Evolutionary conservation across 2,797 vertebrate genomes (phyloP), one percentile per base, ranked within the genome.

Genomic region (Xenopus petersii): DNA sequence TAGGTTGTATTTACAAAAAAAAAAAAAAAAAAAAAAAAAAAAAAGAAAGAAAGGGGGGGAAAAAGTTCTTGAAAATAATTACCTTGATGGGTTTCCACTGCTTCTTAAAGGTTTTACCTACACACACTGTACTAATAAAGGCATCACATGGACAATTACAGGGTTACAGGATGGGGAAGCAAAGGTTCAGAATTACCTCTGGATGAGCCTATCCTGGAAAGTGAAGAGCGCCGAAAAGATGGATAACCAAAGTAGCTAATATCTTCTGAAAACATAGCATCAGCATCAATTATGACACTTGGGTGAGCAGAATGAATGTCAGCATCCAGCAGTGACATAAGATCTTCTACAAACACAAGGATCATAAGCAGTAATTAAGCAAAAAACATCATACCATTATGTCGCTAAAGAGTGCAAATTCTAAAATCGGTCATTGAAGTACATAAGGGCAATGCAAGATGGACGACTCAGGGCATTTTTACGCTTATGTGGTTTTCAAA

Each of bases 211-310:
- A 99, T 94, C 83, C 98, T 96, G 84, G 97, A 98, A 86, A 99
- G 92, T 61, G 98, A 99, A 68, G 98, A 99, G 79, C 98, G 97
- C 77, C 98, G 93, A 87, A 99, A 99, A 82, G 98, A 99, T 80
- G 98, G 97, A 88, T 99, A 99, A 87, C 98, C 98, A 87, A 99
- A 99, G 91, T 99, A 99, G 88, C 97, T 99, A 89, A 99, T 99
- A 89, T 99, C 98, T 92, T 99, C 97, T 69, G 98, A 99, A 92
- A 99, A 99, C 98, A 99, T 99, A 90, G 98, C 97, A 81, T 99
- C 98, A 26, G 98, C 98, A 83, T 99, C 98, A 78, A 99, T 99
- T 86, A 99, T 99, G 88, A 99, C 98, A 80, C 97, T 99, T 90
- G 98, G 97, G 89, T 99, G 98, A 85, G 97, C 98, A 68, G 97